Evolutionary conservation across 2,888 invertebrate species (phyloP).

Genomic region (Adela reaumurella): DNA sequence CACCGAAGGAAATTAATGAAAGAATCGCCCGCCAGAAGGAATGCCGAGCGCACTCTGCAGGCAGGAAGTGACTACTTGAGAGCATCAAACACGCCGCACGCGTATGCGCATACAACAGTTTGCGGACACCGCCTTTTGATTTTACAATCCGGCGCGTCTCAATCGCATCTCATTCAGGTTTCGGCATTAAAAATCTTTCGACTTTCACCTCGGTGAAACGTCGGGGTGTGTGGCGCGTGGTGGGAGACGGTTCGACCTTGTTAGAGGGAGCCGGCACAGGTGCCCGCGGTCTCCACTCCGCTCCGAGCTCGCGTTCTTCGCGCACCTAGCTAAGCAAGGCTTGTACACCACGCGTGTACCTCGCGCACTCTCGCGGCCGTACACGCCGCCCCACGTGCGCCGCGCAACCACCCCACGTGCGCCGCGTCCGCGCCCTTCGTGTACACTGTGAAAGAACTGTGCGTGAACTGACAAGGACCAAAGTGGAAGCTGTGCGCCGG

Average conservation of each 20-base stretch:
- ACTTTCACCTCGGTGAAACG: conserved; percentile 12
- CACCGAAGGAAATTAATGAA: too few species aligned
- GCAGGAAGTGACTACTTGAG: too few species aligned
- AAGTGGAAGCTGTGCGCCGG: background rate
- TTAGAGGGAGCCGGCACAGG: conserved; percentile 53
- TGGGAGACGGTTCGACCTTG: conserved; percentile 45
- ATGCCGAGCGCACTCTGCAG: too few species aligned
- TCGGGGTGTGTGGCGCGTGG: conserved; percentile 23
- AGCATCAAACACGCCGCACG: too few species aligned
- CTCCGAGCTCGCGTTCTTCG: conserved; percentile 32
- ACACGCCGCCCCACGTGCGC: conserved; percentile 19
- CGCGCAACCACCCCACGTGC: conserved; percentile 30
- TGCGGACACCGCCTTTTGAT: background rate
- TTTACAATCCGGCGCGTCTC: background rate
- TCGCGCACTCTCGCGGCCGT: background rate
- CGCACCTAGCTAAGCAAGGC: conserved; percentile 14
- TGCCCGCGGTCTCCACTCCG: conserved; percentile 34
- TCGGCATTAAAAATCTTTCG: background rate
- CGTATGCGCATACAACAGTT: background rate
- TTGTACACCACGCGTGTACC: too few species aligned
- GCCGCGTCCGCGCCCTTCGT: conserved; percentile 29
- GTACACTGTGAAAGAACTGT: background rate
- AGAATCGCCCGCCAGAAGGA: too few species aligned
- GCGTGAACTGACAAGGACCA: background rate
- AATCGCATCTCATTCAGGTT: background rate